A percentile compares a stretch with the other conserved stretches of the same genome.
phyloP scores from a whole-genome alignment of 2,888 invertebrate species.

The Lasioglossum morio region DNA sequence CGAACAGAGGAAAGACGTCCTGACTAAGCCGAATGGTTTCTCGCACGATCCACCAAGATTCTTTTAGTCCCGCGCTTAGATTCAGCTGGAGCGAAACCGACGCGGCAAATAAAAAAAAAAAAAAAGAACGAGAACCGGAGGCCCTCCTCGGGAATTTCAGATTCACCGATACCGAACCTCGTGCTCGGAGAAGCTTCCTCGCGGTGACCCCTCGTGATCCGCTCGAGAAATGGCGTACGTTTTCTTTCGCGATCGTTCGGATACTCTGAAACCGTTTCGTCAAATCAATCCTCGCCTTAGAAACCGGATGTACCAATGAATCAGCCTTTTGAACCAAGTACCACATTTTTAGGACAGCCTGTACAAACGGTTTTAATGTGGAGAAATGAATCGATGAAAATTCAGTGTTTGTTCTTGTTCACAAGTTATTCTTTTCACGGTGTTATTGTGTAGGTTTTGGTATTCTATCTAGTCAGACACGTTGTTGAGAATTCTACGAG shows the following conservation, averaged over 20 bases:
- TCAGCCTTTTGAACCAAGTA: too few relatives aligned
- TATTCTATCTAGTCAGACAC: too few relatives aligned
- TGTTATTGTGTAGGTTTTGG: too few relatives aligned
- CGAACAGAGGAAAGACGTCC: conserved; percentile 18
- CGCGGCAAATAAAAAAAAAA: conserved; percentile 32
- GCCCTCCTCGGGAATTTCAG: conserved; percentile 37
- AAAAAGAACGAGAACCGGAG: conserved; percentile 22
- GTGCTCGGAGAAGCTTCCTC: conserved; percentile 40
- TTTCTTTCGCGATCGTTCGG: conserved; percentile 21
- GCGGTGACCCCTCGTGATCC: conserved; percentile 49
- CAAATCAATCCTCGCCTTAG: conserved; percentile 9
- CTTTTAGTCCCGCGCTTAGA: conserved; percentile 21
- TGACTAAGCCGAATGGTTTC: conserved; percentile 32
- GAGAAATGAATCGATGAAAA: too few relatives aligned
- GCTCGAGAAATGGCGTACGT: conserved; percentile 3
- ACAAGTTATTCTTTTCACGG: too few relatives aligned
- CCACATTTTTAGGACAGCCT: too few relatives aligned
- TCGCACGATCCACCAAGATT: conserved; percentile 48
- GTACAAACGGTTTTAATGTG: too few relatives aligned
- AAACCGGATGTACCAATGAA: neutral
- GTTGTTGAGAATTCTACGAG: too few relatives aligned
- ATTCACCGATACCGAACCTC: conserved; percentile 43
- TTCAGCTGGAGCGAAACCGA: conserved; percentile 20
- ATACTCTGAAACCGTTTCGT: conserved; percentile 26
- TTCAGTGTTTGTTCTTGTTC: too few relatives aligned